Evolutionary conservation across 2,113 vertebrate species (phyloP).

Genomic region (Caranx melampygus): DNA sequence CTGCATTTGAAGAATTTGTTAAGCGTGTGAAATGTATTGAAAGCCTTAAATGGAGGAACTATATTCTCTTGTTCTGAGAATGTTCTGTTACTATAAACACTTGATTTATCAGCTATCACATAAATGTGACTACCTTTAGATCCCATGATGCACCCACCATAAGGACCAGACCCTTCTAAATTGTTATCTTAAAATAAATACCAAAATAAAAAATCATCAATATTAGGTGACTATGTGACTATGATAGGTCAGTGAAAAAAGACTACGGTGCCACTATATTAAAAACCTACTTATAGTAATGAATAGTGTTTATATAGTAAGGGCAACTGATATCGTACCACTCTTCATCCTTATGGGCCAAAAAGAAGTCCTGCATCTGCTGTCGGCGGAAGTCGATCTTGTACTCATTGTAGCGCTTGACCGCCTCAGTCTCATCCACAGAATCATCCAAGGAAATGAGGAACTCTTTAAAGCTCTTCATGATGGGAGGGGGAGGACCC

Average conservation of each 20-base stretch:
- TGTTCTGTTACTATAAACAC: background rate
- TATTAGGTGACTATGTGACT: background rate
- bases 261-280: background rate
- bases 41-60: background rate
- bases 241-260: background rate
- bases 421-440: slow-evolving; percentile 93
- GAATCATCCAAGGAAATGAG: slow-evolving; percentile 92
- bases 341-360: slow-evolving; percentile 96
- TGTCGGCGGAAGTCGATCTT: slow-evolving; percentile 94
- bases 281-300: slow-evolving; percentile 8
- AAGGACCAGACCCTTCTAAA: slow-evolving; percentile 27
- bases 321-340: slow-evolving; percentile 85
- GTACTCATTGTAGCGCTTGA: slow-evolving; percentile 95
- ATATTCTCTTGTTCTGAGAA: background rate
- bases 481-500: slow-evolving; percentile 88
- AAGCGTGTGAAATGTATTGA: background rate
- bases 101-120: background rate
- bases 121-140: background rate
- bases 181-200: background rate
- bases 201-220: too few species aligned
- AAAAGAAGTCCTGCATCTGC: slow-evolving; percentile 97
- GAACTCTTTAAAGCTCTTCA: slow-evolving; percentile 96
- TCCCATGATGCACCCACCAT: background rate
- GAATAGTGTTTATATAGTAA: background rate
- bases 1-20: background rate